These are phyloP conservation scores for Neodiprion fabricii DNA, from an alignment of 1,140 invertebrate species.

Conservation along the genomic window DNA sequence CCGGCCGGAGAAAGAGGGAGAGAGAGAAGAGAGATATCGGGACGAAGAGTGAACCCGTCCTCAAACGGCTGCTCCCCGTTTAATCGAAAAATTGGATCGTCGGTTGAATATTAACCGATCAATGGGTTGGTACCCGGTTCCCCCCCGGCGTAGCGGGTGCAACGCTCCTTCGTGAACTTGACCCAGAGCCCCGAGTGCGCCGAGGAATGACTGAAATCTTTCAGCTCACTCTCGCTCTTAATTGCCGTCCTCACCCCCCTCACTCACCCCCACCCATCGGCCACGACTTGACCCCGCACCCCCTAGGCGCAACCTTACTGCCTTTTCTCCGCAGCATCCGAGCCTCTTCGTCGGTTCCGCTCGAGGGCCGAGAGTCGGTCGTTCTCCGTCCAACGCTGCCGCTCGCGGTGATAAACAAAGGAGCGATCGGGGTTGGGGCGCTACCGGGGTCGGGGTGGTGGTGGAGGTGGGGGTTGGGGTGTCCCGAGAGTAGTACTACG, in stretches of 20 bases:
- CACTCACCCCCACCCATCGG: slow-evolving; percentile 21
- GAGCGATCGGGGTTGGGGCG: slow-evolving; percentile 15
- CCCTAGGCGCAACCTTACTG: background rate
- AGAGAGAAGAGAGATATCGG: background rate
- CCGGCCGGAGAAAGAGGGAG: too few relatives aligned
- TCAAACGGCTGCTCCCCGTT: too few relatives aligned
- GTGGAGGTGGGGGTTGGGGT: slow-evolving; percentile 22
- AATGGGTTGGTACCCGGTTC: background rate
- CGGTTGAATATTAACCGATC: slow-evolving; percentile 18
- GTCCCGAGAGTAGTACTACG: slow-evolving; percentile 21
- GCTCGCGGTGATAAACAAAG: slow-evolving; percentile 37
- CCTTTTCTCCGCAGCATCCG: slow-evolving; percentile 11
- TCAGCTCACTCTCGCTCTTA: slow-evolving; percentile 37
- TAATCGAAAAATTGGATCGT: slow-evolving; percentile 10
- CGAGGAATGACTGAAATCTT: slow-evolving; percentile 46
- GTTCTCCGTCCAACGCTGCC: slow-evolving; percentile 5
- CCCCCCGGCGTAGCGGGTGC: slow-evolving; percentile 16
- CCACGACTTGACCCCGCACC: background rate
- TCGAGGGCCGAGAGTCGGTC: background rate
- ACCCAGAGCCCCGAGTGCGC: slow-evolving; percentile 36
- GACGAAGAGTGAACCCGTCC: background rate
- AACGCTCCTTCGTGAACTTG: slow-evolving; percentile 46
- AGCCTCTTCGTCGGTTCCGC: slow-evolving; percentile 12
- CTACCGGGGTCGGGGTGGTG: slow-evolving; percentile 13
- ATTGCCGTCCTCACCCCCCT: slow-evolving; percentile 32